Evolutionary conservation across 2,797 vertebrate genomes (phyloP), one percentile per base, ranked within the genome.

Genomic region (Ciconia nigra): DNA sequence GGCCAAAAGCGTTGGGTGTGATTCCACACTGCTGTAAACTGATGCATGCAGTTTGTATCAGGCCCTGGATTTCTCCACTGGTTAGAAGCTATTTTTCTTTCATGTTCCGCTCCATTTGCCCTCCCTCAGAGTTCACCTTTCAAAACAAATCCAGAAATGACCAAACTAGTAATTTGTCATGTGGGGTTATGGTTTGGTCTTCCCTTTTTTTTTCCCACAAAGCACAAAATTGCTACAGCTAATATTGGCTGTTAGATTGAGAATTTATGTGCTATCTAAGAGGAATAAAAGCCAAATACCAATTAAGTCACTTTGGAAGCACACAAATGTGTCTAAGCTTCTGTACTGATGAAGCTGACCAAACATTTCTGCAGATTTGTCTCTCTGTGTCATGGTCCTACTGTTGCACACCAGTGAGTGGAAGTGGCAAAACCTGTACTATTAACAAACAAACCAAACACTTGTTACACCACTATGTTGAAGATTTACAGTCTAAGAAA

Each of bases 221-320:
- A 93, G 86, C 58, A 90, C 52, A 83, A 49, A 97, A 80, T 69
- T 87, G 67, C 79, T 65, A 71, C 65, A 89, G 76, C 87, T 81
- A 49, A 65, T 80, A 61, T 13, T 87, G 73, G 26, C 86, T 89
- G 55, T 90, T 82, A 83, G 74, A 63, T 71, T 46, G 93, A 83
- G 81, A 87, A 54, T 85, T 91, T 90, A 73, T 87, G 78, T 92
- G 86, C 83, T 76, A 85, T 96, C 83, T 90, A 94, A 96, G 93
- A 96, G 86, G 95, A 97, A 94, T 81, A 93, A 95, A 89, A 92
- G 96, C 94, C 94, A 97, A 96, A 96, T 96, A 94, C 95, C 94
- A 96, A 85, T 93, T 93, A 97, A 94, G 79, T 95, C 90, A 85
- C 67, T 96, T 93, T 90, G 95, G 90, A 96, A 97, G 82, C 97